Base-by-base conservation (phyloP, 92 coral and sea anemone genomes). In the Phymanthus crucifer region DNA sequence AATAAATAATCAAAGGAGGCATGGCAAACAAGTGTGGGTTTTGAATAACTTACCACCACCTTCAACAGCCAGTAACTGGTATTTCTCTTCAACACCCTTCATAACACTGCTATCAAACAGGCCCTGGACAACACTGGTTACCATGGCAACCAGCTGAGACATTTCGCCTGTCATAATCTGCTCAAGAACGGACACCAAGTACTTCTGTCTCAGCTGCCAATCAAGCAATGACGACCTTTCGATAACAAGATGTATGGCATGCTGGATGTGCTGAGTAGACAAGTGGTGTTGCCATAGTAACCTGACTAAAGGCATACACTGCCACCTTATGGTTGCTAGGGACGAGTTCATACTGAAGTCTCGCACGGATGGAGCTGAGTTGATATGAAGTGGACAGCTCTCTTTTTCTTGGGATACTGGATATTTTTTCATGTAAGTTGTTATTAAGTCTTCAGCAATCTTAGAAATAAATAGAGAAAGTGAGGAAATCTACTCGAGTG, bases 151-250 rank as follows among this genome's bases (percentile, higher is more conserved):
- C 57, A 77, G 12, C 32, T 6, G 18, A 40, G 43, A 2, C 21
- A 77, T 19, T 32, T 38, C 36, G 38, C n/a, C 58, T 76, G 38
- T 43, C 21, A 17, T 17, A 33, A 27, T 19, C 24, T 77, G 21
- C 32, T 66, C 75, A 48, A 85, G 67, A 47, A 84, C 66, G 21
- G 89, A 72, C 48, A 57, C 74, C 61, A 96, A 68, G 70, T 83
- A 78, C 10, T 78, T 84, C 34, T 89, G 54, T 33, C 96, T 83
- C n/a, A 89, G 72, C 73, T 70, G 83, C 99, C 99, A 96, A 75
- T 96, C 98, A 73, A 68, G 18, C 8, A 68, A 32, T 18, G 93
- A 82, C 7, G 94, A 83, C 87, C 93, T 71, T 71, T 96, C 99
- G 19, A 93, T 85, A 50, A 88, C 89, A n/a, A 96, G n/a, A 52